phyloP scores from a whole-genome alignment of 2,888 invertebrate genomes.

The Perithous albicinctus region DNA sequence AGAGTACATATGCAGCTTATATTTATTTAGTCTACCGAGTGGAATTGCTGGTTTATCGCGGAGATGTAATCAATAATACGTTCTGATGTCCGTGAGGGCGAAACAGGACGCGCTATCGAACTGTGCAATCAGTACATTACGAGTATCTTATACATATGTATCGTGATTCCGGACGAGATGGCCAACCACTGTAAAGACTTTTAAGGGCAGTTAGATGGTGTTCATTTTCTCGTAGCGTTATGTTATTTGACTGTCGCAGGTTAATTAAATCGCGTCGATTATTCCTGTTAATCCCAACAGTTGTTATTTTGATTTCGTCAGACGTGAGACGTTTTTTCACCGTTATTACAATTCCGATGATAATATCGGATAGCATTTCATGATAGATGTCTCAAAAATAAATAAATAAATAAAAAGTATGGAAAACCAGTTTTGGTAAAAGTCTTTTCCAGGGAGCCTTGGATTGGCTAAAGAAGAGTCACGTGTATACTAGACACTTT shows the following conservation, averaged over 20 bases:
- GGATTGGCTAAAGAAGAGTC: too few relatives aligned
- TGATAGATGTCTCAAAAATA: too few relatives aligned
- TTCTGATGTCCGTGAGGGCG: constrained; percentile 33
- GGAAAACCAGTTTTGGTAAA: too few relatives aligned
- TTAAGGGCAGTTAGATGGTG: too few relatives aligned
- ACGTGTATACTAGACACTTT: too few relatives aligned
- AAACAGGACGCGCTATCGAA: constrained; percentile 20
- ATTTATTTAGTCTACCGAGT: constrained; percentile 29
- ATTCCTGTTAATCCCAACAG: not conserved
- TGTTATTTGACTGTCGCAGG: not conserved
- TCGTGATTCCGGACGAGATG: not conserved
- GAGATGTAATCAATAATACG: constrained; percentile 36
- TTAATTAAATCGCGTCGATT: not conserved
- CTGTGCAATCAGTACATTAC: constrained; percentile 23
- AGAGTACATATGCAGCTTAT: not conserved
- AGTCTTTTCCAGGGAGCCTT: too few relatives aligned
- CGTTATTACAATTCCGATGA: not conserved
- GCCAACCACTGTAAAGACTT: not conserved
- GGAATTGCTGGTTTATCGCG: constrained; percentile 37
- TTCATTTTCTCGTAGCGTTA: not conserved
- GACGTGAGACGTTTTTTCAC: not conserved
- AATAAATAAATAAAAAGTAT: too few relatives aligned
- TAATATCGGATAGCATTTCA: too few relatives aligned
- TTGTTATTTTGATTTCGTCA: not conserved
- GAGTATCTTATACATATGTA: not conserved